These are phyloP conservation scores for Cheumatopsyche charites DNA, from an alignment of 1,140 invertebrate species.

Conservation along the genomic window DNA sequence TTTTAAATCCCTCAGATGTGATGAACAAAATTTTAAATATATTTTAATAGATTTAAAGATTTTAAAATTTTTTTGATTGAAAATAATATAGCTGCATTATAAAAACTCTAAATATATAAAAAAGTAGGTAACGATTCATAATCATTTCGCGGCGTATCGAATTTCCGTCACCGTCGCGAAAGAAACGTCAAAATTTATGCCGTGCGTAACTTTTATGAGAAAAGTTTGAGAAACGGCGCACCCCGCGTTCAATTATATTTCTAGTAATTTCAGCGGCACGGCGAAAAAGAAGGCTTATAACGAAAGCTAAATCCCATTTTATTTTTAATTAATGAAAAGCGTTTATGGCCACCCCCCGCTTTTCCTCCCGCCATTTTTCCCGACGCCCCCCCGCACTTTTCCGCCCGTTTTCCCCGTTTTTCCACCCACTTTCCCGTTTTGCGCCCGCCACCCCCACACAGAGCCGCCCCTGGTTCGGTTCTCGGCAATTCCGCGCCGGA, in stretches of 20 bases:
- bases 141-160: too few species aligned
- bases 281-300: constrained; percentile 40
- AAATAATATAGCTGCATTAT: too few species aligned
- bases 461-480: constrained; percentile 1
- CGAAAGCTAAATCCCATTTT: constrained; percentile 42
- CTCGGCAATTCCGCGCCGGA: constrained; percentile 18
- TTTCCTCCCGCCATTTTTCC: not conserved
- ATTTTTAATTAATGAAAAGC: constrained; percentile 48
- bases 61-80: too few species aligned
- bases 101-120: too few species aligned
- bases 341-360: constrained; percentile 23
- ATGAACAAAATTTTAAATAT: too few species aligned
- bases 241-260: constrained; percentile 32
- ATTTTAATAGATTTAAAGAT: too few species aligned
- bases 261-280: constrained; percentile 34
- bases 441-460: not conserved
- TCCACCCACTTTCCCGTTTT: not conserved
- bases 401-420: too few species aligned
- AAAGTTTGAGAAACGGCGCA: constrained; percentile 28
- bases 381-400: too few species aligned
- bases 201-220: constrained; percentile 26
- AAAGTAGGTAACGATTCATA: too few species aligned
- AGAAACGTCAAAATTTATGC: constrained; percentile 13
- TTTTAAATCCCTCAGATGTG: too few species aligned
- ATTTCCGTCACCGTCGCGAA: too few species aligned